A percentile compares a stretch with the other conserved stretches of the same genome.
Conservation (phyloP, 2,797 vertebrate species). For the Urophycis tenuis region DNA sequence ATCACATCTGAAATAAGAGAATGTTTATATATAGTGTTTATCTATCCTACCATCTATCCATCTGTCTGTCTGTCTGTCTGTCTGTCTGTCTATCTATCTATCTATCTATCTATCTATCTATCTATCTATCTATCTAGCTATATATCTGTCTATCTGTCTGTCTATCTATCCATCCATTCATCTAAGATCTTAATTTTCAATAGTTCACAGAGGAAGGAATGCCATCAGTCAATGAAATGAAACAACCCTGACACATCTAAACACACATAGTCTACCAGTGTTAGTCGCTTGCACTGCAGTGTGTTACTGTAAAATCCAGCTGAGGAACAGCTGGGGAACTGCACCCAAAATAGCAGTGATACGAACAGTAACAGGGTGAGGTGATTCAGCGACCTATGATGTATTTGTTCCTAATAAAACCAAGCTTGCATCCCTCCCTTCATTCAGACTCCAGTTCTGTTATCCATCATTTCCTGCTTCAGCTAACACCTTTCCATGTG, state of each 20-base stretch:
- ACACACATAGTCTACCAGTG: background rate
- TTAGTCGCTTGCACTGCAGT: background rate
- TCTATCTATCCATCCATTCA: too few relatives aligned
- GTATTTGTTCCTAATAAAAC: slow-evolving; percentile 19
- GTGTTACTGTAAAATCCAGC: background rate
- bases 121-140: background rate
- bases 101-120: background rate
- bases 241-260: background rate
- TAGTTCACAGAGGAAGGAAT: background rate
- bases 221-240: background rate
- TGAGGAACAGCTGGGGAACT: background rate
- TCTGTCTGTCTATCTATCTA: background rate
- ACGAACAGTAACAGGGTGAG: background rate
- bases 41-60: too few relatives aligned
- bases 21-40: background rate
- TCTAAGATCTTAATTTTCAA: too few relatives aligned
- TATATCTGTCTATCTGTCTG: background rate
- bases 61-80: background rate
- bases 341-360: background rate
- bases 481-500: background rate
- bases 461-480: background rate
- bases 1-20: slow-evolving; percentile 37
- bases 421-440: background rate
- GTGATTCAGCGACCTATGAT: slow-evolving; percentile 34
- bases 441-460: background rate